Evolutionary conservation across 2,113 vertebrate genomes (phyloP), one percentile per base, ranked within the genome.

Genomic region (Corythaeola cristata): DNA sequence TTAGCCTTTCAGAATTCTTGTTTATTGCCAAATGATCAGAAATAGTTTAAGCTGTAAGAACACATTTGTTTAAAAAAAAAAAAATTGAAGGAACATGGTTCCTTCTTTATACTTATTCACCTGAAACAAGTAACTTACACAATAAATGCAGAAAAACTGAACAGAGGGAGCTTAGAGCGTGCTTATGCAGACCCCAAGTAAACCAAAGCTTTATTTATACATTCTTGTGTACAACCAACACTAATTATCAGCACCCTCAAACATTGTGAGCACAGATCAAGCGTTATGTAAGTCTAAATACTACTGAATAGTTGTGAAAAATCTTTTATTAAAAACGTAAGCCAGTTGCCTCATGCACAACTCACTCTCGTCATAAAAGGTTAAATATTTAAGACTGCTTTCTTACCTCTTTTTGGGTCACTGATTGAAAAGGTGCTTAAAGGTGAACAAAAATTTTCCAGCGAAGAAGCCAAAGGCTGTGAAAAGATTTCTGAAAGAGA

Each of bases 371-470:
- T 35, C 28, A 47, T 16, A 55, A 24, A 77, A 87, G 11, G 44
- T 50, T 88, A 86, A 80, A 64, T 50, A 89, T 66, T 63, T 63
- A 53, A 76, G 41, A 83, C 22, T 95, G 0, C 20, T 82, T 95
- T 94, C 97, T 93, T 97, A 99, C 99, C 99, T 98, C 98, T 98
- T 96, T 99, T 99, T 87, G 98, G 97, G 35, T 99, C 99, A 47
- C 97, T 97, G 91, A 99, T 98, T 50, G 98, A 98, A 88, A 99
- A 98, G 49, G 97, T 98, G 90, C 98, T 99, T 97, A 99, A 94
- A 19, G 99, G 98, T 73, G 89, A 98, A 98, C 98, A 89, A 63
- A 99, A 98, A 19, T 98, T 98, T 96, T 99, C 98, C 96, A 98
- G 67, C 2, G 98, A 97, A 95, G 99, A 98, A 26, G 98, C 97